A percentile compares a stretch with the other conserved stretches of the same genome.
Evolutionary conservation across 2,113 vertebrate genomes (phyloP).

Genomic region (Dicrurus megarhynchus): DNA sequence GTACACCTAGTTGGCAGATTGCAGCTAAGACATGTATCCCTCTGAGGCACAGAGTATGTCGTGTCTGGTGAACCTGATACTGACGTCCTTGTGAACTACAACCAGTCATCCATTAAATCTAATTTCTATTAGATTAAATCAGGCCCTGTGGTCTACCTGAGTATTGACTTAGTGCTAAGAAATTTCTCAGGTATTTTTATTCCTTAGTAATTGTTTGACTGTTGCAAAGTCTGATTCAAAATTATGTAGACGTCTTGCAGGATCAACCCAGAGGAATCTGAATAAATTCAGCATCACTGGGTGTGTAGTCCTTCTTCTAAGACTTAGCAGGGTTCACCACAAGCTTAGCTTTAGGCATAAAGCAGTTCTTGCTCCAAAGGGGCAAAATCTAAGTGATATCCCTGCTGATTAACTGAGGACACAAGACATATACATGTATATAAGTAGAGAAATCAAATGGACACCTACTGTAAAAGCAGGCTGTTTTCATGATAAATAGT

Average conservation of each 20-base stretch:
- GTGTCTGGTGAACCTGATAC: background rate
- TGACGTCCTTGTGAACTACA: background rate
- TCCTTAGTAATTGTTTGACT: background rate
- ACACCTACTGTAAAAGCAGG: background rate
- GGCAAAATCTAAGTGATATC: conserved; percentile 17
- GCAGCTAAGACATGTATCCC: background rate
- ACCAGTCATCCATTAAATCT: background rate
- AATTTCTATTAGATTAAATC: background rate
- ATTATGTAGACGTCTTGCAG: background rate
- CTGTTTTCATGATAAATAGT: conserved; percentile 46
- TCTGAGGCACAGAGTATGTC: background rate
- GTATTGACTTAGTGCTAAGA: background rate
- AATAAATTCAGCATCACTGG: background rate
- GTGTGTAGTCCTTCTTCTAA: background rate
- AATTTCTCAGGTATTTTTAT: background rate
- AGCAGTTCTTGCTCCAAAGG: background rate
- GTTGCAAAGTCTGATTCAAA: background rate
- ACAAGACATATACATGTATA: background rate
- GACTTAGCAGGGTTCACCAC: background rate
- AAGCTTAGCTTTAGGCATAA: background rate
- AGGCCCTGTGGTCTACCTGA: background rate
- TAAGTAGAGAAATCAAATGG: conserved; percentile 2
- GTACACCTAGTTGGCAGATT: background rate
- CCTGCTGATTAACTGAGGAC: background rate
- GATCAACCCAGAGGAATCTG: background rate